Evolutionary conservation across 2,797 vertebrate species (phyloP).

Genomic region (Forpus xanthops): DNA sequence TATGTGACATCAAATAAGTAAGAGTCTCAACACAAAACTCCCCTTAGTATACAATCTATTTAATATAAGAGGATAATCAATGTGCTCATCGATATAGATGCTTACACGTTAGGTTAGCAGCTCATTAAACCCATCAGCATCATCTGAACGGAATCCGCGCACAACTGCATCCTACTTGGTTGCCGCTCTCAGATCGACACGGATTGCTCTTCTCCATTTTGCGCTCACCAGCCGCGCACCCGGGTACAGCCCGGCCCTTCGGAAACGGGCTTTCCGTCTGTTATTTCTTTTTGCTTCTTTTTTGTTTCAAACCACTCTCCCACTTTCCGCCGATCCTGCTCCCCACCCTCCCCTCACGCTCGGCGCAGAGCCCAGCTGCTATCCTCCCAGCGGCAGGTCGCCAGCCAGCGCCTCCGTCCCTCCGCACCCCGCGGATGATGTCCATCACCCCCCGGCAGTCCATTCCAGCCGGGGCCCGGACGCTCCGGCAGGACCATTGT

Average conservation of each 20-base stretch:
- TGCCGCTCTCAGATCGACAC: neutral
- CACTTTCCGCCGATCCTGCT: neutral
- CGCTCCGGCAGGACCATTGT: neutral
- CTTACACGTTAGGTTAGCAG: neutral
- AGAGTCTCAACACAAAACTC: neutral
- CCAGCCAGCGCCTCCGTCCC: neutral
- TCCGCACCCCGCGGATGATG: neutral
- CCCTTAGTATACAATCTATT: neutral
- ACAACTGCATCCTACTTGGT: neutral
- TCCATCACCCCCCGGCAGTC: neutral
- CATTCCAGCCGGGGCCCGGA: neutral
- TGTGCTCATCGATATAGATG: neutral
- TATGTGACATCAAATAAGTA: neutral
- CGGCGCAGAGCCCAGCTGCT: neutral
- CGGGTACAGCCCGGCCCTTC: neutral
- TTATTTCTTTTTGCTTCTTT: neutral
- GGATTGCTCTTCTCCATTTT: constrained; percentile 49
- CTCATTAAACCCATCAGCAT: neutral
- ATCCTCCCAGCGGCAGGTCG: neutral
- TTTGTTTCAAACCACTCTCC: neutral
- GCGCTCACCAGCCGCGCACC: neutral
- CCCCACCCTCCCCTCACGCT: neutral
- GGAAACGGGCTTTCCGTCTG: neutral
- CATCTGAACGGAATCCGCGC: neutral
- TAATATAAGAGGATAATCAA: neutral